Base-by-base conservation (phyloP, 53 echinoderm and acorn worm species). In the Paracentrotus lividus region DNA sequence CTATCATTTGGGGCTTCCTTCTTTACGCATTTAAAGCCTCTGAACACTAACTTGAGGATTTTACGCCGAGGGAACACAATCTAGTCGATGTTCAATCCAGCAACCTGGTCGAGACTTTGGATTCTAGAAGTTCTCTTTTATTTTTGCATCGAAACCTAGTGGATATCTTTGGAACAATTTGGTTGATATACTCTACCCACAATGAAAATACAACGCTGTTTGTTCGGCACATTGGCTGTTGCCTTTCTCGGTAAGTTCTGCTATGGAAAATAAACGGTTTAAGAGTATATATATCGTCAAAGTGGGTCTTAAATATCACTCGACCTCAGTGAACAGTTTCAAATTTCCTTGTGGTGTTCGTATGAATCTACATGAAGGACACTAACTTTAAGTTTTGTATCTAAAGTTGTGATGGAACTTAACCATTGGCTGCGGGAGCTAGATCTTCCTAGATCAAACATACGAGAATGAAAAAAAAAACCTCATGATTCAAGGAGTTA, bases 151-250 rank as follows among this genome's bases (percentile, higher is more conserved):
- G n/a, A 27, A 81, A n/a, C 47, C 27, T 81, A 45, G 24, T 81
- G 81, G 81, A 81, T 81, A 47, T 81, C 47, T 81, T 55, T 56
- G 57, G 87, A 87, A 87, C 87, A 87, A 56, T 87, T 87, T 54
- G 87, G 58, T 34, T 38, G 18, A 42, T 12, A 60, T 32, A 61
- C 44, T 13, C 42, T 21, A 4, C 27, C 26, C 44, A 89, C 43
- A 0, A 89, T 89, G 89, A 45, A 5, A 38, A 40, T 65, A 33
- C 23, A 13, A 42, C 89, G 36, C 10, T 89, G 27, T 26, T 7
- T 64, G 5, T 89, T 61, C 27, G 89, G 43, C 24, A 8, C 43
- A 40, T 15, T 89, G 60, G 45, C 89, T 56, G 34, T 64, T 64
- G 65, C 65, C 27, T 89, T 89, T 44, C 66, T 89, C 12, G 61